Evolutionary conservation across 2,888 invertebrate species (phyloP), one percentile per base, ranked within the genome.

Genomic region (Dynastes grantii): DNA sequence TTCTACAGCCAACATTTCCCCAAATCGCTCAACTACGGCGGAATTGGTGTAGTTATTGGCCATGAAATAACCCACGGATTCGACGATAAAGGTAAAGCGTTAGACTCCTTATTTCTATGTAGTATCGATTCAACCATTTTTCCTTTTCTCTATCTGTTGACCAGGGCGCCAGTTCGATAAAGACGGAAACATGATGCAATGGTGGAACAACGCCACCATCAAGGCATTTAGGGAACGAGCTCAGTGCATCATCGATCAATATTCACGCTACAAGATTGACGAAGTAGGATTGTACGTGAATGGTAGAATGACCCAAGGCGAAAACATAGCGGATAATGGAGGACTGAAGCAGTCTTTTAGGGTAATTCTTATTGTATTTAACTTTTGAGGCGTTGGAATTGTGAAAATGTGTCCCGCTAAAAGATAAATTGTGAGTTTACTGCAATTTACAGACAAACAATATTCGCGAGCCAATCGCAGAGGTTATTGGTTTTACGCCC

Each of bases 321-420:
- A 97, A 89, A 97, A 97, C 88, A 97, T 97, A 82, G 97, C 97
- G 0, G 97, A 97, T 87, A 97, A 97, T 87, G 97, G 97, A 11
- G 97, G 97, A 16, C 90, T 97, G 58, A 97, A 97, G 86, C 96
- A 97, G 87, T 94, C 97, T 0, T 97, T 95, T 88, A 90, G 94
- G 89, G 96, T 96, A 90, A 89, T 89, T 83, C 71, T 65, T 22
- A 8, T n/a, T 8, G 55, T 53, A 1, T 11, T 63, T 32, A 1
- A 32, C 32, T 2, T 32, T 32, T 29, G 29, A n/a, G 22, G 13
- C 0, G 55, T 55, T 45, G 11, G 45, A 45, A 9, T 45, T 45
- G 6, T 45, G 8, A 45, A 32, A 32, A 32, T 32, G 5, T 32
- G 32, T 32, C 32, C 5, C 45, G 45, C 2, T 45, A 8, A 45